Evolutionary conservation across 1,140 invertebrate genomes (phyloP), one percentile per base, ranked within the genome.

Genomic region (Heliothis virescens): DNA sequence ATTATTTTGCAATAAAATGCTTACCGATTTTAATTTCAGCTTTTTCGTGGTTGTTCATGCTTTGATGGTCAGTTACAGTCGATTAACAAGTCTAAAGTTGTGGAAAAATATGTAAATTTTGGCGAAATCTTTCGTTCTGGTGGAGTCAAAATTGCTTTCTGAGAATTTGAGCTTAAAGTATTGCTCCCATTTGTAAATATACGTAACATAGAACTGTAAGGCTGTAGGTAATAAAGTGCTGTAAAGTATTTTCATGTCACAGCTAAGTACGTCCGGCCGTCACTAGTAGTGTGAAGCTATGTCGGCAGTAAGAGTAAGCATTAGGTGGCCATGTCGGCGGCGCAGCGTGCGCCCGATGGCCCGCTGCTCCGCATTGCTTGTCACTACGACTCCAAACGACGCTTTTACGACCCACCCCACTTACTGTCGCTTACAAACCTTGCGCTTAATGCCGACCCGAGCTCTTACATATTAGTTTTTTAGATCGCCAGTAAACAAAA

Each of bases 341-440:
- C 78, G 86, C 86, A 83, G 89, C 85, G 87, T 91, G 90, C 86
- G 85, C 52, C 73, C 87, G 84, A 91, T 87, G 87, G 86, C 86
- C 77, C 80, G 82, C 86, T 83, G 82, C 84, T 72, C 57, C 65
- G 76, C 84, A 86, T 85, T 82, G 87, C 86, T 86, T 87, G 88
- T 89, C 85, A 81, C 87, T 81, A 77, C 75, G 29, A 78, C 75
- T 81, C 77, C 67, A 87, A 86, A 89, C 85, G 81, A 84, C 84
- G 73, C 81, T 86, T 89, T 89, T 88, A 91, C 83, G 87, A 87
- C 77, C 83, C 84, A 81, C 85, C 85, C 83, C 79, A 88, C 85
- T 87, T 78, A 83, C 82, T 75, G 76, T 80, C 72, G 75, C 79
- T 80, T 83, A 82, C 85, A 85, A 87, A 85, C 82, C 87, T 86